These are phyloP conservation scores for Pomacea maculata DNA, from an alignment of 1,140 invertebrate genomes.

Conservation along the genomic window DNA sequence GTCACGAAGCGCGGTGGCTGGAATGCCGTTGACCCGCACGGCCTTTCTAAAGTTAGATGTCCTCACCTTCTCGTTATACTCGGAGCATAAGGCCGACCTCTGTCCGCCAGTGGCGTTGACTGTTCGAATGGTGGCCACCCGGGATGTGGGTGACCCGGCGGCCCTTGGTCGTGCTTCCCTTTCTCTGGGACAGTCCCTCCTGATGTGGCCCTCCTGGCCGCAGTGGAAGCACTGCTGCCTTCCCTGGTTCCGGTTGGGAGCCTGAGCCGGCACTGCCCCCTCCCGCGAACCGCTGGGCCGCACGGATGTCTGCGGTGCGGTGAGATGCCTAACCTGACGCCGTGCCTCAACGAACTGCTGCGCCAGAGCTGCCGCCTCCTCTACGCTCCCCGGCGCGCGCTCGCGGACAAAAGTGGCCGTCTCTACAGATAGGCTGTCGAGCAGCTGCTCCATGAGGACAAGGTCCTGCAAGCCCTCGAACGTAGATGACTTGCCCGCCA, in stretches of 20 bases:
- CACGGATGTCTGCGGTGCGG: not conserved
- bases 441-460: not conserved
- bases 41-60: no score
- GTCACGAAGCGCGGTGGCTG: no score
- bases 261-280: not conserved
- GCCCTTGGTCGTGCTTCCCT: no score
- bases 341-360: not conserved
- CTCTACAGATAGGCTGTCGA: not conserved
- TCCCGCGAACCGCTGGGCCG: not conserved
- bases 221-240: not conserved
- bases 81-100: no score
- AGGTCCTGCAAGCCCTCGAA: not conserved
- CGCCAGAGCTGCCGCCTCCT: not conserved
- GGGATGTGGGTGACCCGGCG: fast-evolving
- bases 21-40: no score
- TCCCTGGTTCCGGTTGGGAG: not conserved
- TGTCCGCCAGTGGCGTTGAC: no score
- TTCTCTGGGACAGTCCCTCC: not conserved
- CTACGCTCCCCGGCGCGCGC: not conserved
- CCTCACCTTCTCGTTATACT: no score
- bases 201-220: not conserved
- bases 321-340: not conserved
- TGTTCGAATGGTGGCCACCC: no score
- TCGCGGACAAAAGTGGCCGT: not conserved
- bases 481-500: no score